These are phyloP conservation scores for Channa argus DNA, from an alignment of 2,113 vertebrate species.

Conservation along the genomic window DNA sequence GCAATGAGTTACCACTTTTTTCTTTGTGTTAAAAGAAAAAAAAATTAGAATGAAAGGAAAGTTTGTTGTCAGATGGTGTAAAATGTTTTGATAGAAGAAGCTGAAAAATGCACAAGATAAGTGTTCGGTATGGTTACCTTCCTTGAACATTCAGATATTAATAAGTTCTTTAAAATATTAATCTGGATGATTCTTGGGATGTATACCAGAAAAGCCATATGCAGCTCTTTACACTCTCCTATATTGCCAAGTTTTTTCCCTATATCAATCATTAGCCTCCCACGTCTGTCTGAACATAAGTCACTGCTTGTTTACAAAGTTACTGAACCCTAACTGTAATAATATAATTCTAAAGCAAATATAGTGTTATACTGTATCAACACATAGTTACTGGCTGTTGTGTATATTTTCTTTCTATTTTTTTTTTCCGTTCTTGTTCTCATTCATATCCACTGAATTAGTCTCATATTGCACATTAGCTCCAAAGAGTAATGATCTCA, in stretches of 20 bases:
- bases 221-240: background rate
- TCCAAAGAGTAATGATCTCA: background rate
- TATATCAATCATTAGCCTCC: too few relatives aligned
- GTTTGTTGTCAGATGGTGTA: background rate
- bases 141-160: background rate
- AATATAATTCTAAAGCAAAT: slow-evolving; percentile 7
- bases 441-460: background rate
- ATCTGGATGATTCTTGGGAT: background rate
- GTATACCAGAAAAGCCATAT: slow-evolving; percentile 45
- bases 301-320: too few relatives aligned
- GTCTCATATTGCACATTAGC: background rate
- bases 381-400: background rate
- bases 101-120: too few relatives aligned
- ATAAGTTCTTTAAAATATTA: background rate
- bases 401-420: background rate
- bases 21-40: slow-evolving; percentile 6
- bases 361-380: slow-evolving; percentile 29
- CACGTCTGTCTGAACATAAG: too few relatives aligned
- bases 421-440: background rate
- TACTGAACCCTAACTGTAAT: background rate
- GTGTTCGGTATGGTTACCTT: background rate
- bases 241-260: too few relatives aligned
- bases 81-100: too few relatives aligned
- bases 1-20: background rate
- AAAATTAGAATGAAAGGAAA: background rate